Base-by-base conservation (phyloP, 2,888 invertebrate species). In the Lacanobia wlatinum region DNA sequence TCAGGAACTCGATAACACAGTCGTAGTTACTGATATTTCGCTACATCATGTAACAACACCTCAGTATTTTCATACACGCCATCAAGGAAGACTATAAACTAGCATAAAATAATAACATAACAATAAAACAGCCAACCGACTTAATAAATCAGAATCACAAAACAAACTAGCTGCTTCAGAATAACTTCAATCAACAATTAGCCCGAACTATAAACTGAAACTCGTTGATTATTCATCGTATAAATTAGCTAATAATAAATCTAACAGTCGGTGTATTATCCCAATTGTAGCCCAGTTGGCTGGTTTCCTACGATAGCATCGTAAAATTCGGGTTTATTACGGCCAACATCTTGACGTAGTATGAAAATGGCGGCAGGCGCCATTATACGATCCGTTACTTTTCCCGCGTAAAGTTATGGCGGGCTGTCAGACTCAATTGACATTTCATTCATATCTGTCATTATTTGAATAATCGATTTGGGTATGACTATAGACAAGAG, bases 251-350 rank as follows among this genome's bases (percentile, higher is more conserved):
- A 53, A 48, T 56, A 64, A 82, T 79, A 72, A 56, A 77, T 52
- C 18, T 43, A 72, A 64, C 46, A 34, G 40, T 53, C 21, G 9
- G 12, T 82, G 34, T 56, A 55, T 70, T 65, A 65, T 65, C 50
- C n/a, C 18, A 67, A 48, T 61, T 78, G 64, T 64, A 64, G n/a
- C 63, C 52, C 53, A 60, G 72, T 78, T 79, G 79, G 83, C 79
- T 58, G 12, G 43, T 65, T 62, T n/a, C 73, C 79, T 82, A 78
- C 23, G 48, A 55, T 62, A 80, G 48, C 80, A 61, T 79, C 64
- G 40, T 83, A 65, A 79, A 83, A 83, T 65, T 65, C 6, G 9
- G 23, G 64, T 79, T 78, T 83, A 80, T 79, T 83, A 79, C 40
- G 40, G 50, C 34, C 50, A 34, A 52, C 62, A 59, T 79, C 56